Evolutionary conservation across 2,888 invertebrate species (phyloP).

Genomic region (Lampropteryx suffumata): DNA sequence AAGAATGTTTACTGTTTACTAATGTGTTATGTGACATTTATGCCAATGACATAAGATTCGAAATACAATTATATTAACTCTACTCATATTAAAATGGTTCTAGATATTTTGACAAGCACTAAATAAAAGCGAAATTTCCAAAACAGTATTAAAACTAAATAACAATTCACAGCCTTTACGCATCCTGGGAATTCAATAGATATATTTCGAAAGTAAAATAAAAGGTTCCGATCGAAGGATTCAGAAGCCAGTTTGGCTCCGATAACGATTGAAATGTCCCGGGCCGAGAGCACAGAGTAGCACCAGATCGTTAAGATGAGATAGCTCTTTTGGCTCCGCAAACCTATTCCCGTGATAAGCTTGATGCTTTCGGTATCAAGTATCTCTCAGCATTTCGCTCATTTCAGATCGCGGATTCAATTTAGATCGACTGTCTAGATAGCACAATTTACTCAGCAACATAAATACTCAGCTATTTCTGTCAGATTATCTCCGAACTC

Average conservation of each 20-base stretch:
- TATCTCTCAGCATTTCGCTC: conserved; percentile 54
- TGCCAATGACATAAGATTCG: no score
- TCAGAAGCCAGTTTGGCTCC: conserved; percentile 55
- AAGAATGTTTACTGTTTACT: no score
- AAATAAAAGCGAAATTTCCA: no score
- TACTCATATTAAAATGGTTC: no score
- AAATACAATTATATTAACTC: no score
- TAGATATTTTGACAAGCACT: no score
- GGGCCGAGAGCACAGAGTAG: conserved; percentile 23
- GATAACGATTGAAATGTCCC: conserved; percentile 71
- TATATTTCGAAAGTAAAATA: conserved; percentile 42
- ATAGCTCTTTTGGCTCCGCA: conserved; percentile 54
- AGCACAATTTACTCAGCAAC: conserved; percentile 46
- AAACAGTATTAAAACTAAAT: no score
- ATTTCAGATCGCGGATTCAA: conserved; percentile 65
- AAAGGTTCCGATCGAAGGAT: conserved; percentile 46
- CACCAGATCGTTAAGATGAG: conserved; percentile 39
- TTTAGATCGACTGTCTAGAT: conserved; percentile 67
- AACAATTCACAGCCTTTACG: no score
- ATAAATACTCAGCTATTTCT: conserved; percentile 56
- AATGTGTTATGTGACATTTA: no score
- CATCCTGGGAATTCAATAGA: conserved; percentile 29
- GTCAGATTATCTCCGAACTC: conserved; percentile 44
- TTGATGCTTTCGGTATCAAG: conserved; percentile 48
- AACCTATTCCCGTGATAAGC: conserved; percentile 17